Base-by-base conservation (phyloP, 2,888 invertebrate genomes). In the Eumerus sabulonum region DNA sequence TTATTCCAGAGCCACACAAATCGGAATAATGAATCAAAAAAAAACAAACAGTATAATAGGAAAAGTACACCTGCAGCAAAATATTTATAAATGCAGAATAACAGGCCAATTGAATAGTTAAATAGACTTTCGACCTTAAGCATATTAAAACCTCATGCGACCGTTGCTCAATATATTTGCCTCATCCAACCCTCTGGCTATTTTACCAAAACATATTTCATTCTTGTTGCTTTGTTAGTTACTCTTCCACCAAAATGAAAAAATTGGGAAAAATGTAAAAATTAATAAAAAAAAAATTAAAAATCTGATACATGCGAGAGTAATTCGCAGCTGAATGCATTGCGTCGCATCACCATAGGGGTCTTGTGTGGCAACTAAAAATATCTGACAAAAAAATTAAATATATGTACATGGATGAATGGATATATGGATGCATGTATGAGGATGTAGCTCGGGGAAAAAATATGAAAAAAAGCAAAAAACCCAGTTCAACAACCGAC, bases 401-500 rank as follows among this genome's bases (percentile, higher is more conserved):
- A 57, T 67, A 66, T 57, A 71, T 51, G 63, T 27, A 27, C 7
- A 7, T 27, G 27, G 27, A 27, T n/a, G n/a, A 7, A 56, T 17
- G 27, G 35, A 5, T 4, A n/a, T n/a, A n/a, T n/a, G n/a, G n/a
- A n/a, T 42, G 13, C 16, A 19, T 9, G 14, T 19, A 12, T 17
- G 19, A 13, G 51, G 44, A 48, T 36, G 59, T 40, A 48, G 27
- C 13, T 18, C 1, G 35, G 3, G 12, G 19, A n/a, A 38, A 50
- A 51, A 11, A 2, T 54, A 56, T 35, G 63, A 60, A 48, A 68
- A 60, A 64, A 45, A 54, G 57, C 2, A 27, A 27, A 27, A 27
- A 27, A 27, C 2, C 2, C 27, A 27, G 79, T 79, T 79, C 79
- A 79, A 74, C 64, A 68, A 79, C 68, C 79, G 74, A 53, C 51